Evolutionary conservation across 2,888 invertebrate genomes (phyloP).

Genomic region (Sylvicola fuscatus): DNA sequence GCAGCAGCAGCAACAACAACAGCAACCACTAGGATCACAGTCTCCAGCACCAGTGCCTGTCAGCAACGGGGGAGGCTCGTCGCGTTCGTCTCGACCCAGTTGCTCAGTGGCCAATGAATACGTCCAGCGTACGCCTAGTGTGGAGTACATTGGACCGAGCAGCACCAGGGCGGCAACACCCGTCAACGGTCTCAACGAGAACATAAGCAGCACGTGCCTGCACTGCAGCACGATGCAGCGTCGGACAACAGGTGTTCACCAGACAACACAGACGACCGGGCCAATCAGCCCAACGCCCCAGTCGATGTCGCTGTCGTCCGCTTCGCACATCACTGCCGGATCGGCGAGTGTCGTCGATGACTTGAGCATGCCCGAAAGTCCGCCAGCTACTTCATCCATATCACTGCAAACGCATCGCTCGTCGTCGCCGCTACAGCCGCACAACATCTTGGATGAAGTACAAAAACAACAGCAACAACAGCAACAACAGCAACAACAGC

Average conservation of each 20-base stretch:
- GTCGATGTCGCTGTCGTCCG: slow-evolving; percentile 3
- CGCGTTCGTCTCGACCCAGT: background rate
- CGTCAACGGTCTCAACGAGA: slow-evolving; percentile 11
- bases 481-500: slow-evolving; percentile 8
- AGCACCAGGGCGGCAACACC: slow-evolving; percentile 14
- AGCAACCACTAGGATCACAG: slow-evolving; percentile 5
- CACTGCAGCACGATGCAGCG: slow-evolving; percentile 22
- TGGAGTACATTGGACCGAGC: slow-evolving; percentile 12
- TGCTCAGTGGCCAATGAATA: slow-evolving; percentile 9
- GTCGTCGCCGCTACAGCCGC: slow-evolving; percentile 2
- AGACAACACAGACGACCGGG: slow-evolving; percentile 26
- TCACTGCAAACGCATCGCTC: slow-evolving; percentile 4
- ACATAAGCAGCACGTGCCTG: slow-evolving; percentile 16
- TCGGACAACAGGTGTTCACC: slow-evolving; percentile 25
- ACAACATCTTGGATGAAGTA: background rate
- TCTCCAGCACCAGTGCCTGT: slow-evolving; percentile 1
- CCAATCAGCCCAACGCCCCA: slow-evolving; percentile 24
- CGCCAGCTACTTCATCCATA: slow-evolving; percentile 5
- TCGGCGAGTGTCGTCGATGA: background rate
- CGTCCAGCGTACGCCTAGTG: slow-evolving; percentile 12
- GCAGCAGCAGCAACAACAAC: too few relatives aligned
- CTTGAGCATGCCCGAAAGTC: background rate
- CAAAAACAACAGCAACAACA: slow-evolving; percentile 5
- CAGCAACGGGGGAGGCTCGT: background rate
- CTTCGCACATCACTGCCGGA: slow-evolving; percentile 1